Conservation (phyloP, 2,797 vertebrate species). For the Typhlichthys eigenmanni region DNA sequence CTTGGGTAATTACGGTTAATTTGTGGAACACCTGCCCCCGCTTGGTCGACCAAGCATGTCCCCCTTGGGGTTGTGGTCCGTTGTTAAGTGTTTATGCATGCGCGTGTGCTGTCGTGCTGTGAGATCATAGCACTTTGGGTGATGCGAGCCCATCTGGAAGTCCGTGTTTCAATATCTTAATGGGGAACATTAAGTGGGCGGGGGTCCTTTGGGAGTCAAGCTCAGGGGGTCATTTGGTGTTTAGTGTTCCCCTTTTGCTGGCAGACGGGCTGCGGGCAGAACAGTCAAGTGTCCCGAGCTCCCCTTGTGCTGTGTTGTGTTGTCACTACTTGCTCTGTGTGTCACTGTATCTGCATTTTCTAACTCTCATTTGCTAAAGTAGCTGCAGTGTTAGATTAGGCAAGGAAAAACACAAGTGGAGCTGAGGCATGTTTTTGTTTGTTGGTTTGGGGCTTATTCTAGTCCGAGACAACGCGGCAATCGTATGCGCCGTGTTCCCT, state of each 20-base stretch:
- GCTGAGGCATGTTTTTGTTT: conserved; percentile 48
- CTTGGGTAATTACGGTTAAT: conserved; percentile 52
- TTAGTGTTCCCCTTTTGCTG: conserved; percentile 42
- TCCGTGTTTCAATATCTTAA: conserved; percentile 73
- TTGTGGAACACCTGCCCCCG: conserved; percentile 52
- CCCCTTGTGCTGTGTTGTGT: conserved; percentile 30
- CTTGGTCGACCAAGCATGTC: conserved; percentile 31
- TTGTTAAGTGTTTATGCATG: conserved; percentile 49
- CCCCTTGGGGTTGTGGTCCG: conserved; percentile 25
- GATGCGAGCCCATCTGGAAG: conserved; percentile 72
- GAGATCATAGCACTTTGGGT: conserved; percentile 68
- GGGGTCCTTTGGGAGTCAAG: conserved; percentile 50
- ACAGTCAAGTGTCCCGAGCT: conserved; percentile 32
- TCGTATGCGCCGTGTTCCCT: conserved; percentile 14
- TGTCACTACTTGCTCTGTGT: conserved; percentile 18
- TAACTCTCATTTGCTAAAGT: conserved; percentile 19
- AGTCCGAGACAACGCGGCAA: conserved; percentile 43
- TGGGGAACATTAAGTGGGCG: conserved; percentile 61
- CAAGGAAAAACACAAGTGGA: neutral
- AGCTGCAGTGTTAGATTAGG: conserved; percentile 6
- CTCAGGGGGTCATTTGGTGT: conserved; percentile 61
- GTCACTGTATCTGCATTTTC: conserved; percentile 10
- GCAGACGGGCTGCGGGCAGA: conserved; percentile 17
- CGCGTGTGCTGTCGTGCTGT: conserved; percentile 53
- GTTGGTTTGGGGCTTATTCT: conserved; percentile 33